Base-by-base conservation (phyloP, 2,888 invertebrate species). In the Caenorhabditis drosophilae region DNA sequence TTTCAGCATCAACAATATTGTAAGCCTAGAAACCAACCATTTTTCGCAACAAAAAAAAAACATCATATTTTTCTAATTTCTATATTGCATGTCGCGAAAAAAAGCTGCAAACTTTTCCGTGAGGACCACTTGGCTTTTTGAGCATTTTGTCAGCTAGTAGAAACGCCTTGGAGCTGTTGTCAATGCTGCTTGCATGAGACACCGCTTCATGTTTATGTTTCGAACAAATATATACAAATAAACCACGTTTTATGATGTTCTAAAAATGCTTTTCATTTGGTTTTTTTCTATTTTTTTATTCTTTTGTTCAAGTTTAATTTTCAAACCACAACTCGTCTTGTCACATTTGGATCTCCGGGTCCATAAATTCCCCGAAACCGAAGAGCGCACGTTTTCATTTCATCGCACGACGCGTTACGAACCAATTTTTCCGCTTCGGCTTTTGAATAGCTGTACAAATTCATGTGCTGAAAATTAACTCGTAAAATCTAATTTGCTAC, bases 311-410 rank as follows among this genome's bases (percentile, higher is more conserved):
- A n/a, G n/a, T n/a, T n/a, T n/a, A n/a, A n/a, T n/a, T n/a, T n/a
- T n/a, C n/a, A n/a, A 25, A 63, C 64, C 1, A 51, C 58, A 15
- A 64, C 64, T 58, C 55, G 52, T 4, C 40, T 36, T 3, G 64
- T 64, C 2, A 51, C 58, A 18, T 64, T 64, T 15, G 64, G 64
- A 16, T 64, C 64, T 26, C 54, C 64, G 0, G 58, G 41, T 20
- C 64, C 64, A 34, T 64, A 64, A 18, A 64, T 58, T 2, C 41
- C 64, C 0, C 64, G 20, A 34, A 64, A 58, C 26, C 64, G 26
- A 0, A 64, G 35, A 20, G 44, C 36, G 2, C 27, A 35, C 4
- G 64, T 64, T 18, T 58, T 58, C 31, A 64, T 58, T 0, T 26
- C 11, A 9, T 40, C 36, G 0, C 40, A 50, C 0, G 64, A 64